Evolutionary conservation across 2,113 vertebrate species (phyloP), one percentile per base, ranked within the genome.

Genomic region (Addax nasomaculatus): DNA sequence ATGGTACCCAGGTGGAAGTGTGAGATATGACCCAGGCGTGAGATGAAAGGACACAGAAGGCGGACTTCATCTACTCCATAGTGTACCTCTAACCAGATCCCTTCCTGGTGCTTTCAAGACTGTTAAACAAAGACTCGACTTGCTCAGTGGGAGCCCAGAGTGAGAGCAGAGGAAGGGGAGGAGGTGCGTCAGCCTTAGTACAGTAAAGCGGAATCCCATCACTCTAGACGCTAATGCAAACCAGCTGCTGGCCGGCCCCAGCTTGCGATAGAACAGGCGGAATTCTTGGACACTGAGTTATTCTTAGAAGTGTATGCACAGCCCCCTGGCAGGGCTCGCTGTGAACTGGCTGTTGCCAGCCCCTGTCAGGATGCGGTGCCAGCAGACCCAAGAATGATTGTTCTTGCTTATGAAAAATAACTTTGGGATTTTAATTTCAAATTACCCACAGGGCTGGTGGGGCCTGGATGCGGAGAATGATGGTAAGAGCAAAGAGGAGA

Each of bases 261-360:
- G 98, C 97, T 98, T 98, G 96, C 86, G 97, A 98, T 98, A 98
- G 93, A 98, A 94, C 98, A 98, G 97, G 98, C 98, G 89, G 98
- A 98, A 99, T 99, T 99, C 99, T 99, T 99, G 99, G 98, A 99
- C 99, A 98, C 98, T 98, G 99, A 99, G 99, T 98, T 99, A 99
- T 99, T 99, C 99, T 99, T 99, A 99, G 98, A 99, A 99, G 97
- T 98, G 98, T 98, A 98, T 97, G 98, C 62, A 67, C 89, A 96
- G 97, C 98, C 98, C 96, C 98, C 98, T 99, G 99, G 99, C 98
- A 99, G 98, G 95, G 96, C 96, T 94, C 47, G 47, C 98, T 98
- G 98, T 97, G 98, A 98, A 97, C 97, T 90, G 98, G 97, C 97
- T 98, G 93, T 97, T 99, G 99, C 99, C 98, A 99, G 98, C 95